Conservation (phyloP, 1,140 invertebrate genomes). For the Zophobas atratus region DNA sequence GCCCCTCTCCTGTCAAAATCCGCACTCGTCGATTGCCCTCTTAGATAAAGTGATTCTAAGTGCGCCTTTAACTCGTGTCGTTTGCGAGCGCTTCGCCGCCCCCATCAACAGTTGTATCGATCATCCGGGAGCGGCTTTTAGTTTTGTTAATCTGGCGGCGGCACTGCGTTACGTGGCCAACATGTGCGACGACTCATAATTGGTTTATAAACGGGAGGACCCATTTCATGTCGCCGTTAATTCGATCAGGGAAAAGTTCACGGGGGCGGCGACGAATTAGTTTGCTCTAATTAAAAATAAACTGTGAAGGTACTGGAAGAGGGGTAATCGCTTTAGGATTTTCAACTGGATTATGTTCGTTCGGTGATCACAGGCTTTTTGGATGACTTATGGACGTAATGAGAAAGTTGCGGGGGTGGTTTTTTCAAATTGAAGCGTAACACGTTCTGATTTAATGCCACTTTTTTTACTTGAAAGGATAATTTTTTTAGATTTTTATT, state of each 20-base stretch:
- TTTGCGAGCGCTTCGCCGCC: not conserved
- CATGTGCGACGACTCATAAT: conserved; percentile 15
- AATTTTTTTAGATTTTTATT: no score
- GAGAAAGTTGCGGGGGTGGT: no score
- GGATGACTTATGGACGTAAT: no score
- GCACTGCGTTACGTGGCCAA: conserved; percentile 4
- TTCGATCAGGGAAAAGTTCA: conserved; percentile 32
- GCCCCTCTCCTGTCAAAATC: not conserved
- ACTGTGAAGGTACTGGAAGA: not conserved
- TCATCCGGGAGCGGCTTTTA: conserved; percentile 13
- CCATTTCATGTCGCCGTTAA: conserved; percentile 11
- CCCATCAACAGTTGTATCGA: conserved; percentile 33
- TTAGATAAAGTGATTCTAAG: conserved; percentile 15
- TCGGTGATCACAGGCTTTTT: conserved; percentile 3
- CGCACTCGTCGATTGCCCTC: conserved; percentile 1
- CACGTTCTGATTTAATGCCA: no score
- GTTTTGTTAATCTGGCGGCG: conserved; percentile 26
- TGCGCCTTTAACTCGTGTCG: not conserved
- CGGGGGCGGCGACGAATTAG: conserved; percentile 13
- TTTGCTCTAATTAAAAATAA: conserved; percentile 39
- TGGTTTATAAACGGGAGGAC: conserved; percentile 18
- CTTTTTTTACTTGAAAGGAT: no score
- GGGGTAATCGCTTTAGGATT: conserved; percentile 5
- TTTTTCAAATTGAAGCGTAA: no score
- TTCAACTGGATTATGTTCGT: conserved; percentile 4